Percentiles rank a stretch among this genome's conserved stretches.
Conservation (phyloP, 2,888 invertebrate species). For the Candidula unifasciata region DNA sequence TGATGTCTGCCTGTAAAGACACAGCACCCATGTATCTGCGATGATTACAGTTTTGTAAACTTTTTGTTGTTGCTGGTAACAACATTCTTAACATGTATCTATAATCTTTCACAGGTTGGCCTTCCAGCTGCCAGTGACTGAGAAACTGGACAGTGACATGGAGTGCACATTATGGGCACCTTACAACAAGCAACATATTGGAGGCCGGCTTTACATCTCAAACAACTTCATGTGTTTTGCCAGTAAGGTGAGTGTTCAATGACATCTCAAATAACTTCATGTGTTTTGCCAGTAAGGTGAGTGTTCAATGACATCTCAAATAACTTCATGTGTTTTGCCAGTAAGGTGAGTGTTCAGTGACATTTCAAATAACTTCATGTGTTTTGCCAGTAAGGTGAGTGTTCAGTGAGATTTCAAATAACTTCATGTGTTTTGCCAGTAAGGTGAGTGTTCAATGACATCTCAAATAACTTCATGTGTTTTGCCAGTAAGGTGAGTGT, state of each 20-base stretch:
- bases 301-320: constrained; percentile 88
- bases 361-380: not conserved
- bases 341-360: constrained; percentile 87
- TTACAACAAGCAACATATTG: constrained; percentile 92
- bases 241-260: constrained; percentile 88
- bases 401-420: too few relatives aligned
- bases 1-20: too few relatives aligned
- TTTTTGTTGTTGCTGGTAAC: too few relatives aligned
- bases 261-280: constrained; percentile 95
- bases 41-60: too few relatives aligned
- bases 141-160: constrained; percentile 94
- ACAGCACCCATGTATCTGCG: too few relatives aligned
- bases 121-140: constrained; percentile 87
- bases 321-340: constrained; percentile 96
- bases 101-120: constrained; percentile 66
- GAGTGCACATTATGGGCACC: constrained; percentile 96
- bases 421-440: too few relatives aligned
- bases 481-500: constrained; percentile 91
- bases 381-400: constrained; percentile 82
- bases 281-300: constrained; percentile 95
- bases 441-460: constrained; percentile 77
- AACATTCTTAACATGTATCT: too few relatives aligned
- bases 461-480: constrained; percentile 96
- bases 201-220: constrained; percentile 93
- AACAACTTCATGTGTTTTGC: constrained; percentile 97